phyloP scores from a whole-genome alignment of 1,140 invertebrate genomes.

The Hormaphis cornu region DNA sequence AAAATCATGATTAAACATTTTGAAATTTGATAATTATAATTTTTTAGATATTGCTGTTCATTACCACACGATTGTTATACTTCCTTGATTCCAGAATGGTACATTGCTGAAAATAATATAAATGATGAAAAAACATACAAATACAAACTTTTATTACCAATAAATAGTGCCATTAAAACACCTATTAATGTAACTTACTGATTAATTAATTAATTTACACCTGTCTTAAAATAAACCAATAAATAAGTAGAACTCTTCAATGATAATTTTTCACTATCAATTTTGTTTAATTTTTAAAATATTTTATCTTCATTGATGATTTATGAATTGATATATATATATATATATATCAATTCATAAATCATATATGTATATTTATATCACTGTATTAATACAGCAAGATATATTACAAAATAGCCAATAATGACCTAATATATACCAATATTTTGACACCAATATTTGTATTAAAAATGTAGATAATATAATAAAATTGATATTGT shows the following conservation, averaged over 20 bases:
- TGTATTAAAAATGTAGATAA: too few relatives aligned
- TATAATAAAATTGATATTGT: too few relatives aligned
- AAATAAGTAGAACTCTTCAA: too few relatives aligned
- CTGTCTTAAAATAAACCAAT: neutral
- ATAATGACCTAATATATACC: too few relatives aligned
- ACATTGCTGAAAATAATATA: neutral
- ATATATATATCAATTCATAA: too few relatives aligned
- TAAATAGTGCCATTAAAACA: conserved; percentile 31
- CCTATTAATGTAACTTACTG: conserved; percentile 36
- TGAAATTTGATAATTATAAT: neutral
- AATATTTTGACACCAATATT: too few relatives aligned
- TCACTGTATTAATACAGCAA: too few relatives aligned
- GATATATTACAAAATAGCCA: too few relatives aligned
- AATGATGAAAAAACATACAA: neutral
- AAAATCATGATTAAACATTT: neutral
- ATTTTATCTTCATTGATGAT: too few relatives aligned
- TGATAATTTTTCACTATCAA: neutral
- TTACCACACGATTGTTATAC: conserved; percentile 32
- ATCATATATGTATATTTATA: too few relatives aligned
- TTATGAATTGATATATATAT: too few relatives aligned
- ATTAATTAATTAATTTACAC: conserved; percentile 13
- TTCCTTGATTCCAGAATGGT: conserved; percentile 33
- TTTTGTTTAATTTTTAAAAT: neutral
- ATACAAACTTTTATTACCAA: conserved; percentile 34
- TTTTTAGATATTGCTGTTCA: conserved; percentile 57